These are phyloP conservation scores for Drosophila aff. DNA, from an alignment of 1,140 invertebrate genomes.

Conservation along the genomic window DNA sequence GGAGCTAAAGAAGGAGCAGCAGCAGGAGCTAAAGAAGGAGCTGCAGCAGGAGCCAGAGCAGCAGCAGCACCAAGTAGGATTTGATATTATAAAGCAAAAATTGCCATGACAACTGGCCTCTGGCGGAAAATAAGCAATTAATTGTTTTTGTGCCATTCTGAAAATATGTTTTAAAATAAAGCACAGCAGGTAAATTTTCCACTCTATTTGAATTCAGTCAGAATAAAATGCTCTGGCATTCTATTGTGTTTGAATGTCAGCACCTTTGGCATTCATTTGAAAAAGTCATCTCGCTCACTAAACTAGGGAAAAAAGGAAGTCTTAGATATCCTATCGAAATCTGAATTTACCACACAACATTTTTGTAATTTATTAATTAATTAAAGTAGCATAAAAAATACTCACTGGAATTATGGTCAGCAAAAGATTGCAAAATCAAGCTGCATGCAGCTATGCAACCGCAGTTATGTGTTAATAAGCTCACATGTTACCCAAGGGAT, in stretches of 20 bases:
- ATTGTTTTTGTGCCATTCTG: no score
- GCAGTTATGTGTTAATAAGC: background rate
- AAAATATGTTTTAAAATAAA: background rate
- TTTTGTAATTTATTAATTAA: background rate
- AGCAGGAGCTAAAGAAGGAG: background rate
- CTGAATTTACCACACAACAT: background rate
- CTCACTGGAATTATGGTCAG: background rate
- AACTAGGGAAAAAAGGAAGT: background rate
- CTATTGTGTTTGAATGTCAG: background rate
- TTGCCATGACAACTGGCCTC: slow-evolving; percentile 2
- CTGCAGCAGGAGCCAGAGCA: background rate
- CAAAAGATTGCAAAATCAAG: background rate
- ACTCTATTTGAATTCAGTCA: background rate
- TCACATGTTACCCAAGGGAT: background rate
- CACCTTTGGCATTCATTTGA: background rate
- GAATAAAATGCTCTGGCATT: background rate
- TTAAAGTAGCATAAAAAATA: no score
- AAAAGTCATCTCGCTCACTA: background rate
- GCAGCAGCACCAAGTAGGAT: background rate
- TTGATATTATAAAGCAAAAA: slow-evolving; percentile 3
- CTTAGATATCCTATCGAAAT: background rate
- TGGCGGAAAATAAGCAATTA: background rate
- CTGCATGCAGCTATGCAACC: background rate
- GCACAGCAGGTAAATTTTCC: background rate
- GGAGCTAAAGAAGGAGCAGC: background rate